Conservation (phyloP, 2,888 invertebrate genomes). For the Metalampra italica region DNA sequence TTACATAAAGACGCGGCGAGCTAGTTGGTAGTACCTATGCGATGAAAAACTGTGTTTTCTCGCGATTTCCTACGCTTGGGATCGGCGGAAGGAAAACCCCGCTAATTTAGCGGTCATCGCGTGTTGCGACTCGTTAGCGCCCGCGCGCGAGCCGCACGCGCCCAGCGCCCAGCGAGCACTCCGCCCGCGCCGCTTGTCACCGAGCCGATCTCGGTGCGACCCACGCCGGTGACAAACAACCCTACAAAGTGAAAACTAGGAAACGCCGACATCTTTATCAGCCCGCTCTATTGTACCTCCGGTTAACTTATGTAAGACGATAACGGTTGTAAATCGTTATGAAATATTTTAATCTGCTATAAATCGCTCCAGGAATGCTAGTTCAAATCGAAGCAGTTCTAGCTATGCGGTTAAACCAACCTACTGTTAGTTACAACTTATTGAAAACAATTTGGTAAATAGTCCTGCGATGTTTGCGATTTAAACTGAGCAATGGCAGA, state of each 20-base stretch:
- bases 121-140: conserved; percentile 62
- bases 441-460: conserved; percentile 77
- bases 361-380: conserved; percentile 50
- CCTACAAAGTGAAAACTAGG: conserved; percentile 40
- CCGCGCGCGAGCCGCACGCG: conserved; percentile 24
- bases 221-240: conserved; percentile 26
- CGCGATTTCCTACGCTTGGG: conserved; percentile 64
- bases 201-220: conserved; percentile 24
- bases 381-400: conserved; percentile 45
- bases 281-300: conserved; percentile 48
- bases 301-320: conserved; percentile 58
- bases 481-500: conserved; percentile 64
- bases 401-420: conserved; percentile 31
- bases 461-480: conserved; percentile 71
- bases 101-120: conserved; percentile 62
- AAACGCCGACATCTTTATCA: conserved; percentile 57
- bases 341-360: conserved; percentile 57
- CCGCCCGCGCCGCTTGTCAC: conserved; percentile 17
- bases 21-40: conserved; percentile 63
- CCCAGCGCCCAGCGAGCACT: conserved; percentile 8
- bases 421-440: conserved; percentile 64
- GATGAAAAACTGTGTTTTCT: conserved; percentile 73
- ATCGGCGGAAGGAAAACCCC: conserved; percentile 73
- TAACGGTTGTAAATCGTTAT: conserved; percentile 64
- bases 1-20: conserved; percentile 71